A percentile compares a stretch with the other conserved stretches of the same genome.
Evolutionary conservation across 2,113 vertebrate genomes (phyloP).

Genomic region (Scomber colias): DNA sequence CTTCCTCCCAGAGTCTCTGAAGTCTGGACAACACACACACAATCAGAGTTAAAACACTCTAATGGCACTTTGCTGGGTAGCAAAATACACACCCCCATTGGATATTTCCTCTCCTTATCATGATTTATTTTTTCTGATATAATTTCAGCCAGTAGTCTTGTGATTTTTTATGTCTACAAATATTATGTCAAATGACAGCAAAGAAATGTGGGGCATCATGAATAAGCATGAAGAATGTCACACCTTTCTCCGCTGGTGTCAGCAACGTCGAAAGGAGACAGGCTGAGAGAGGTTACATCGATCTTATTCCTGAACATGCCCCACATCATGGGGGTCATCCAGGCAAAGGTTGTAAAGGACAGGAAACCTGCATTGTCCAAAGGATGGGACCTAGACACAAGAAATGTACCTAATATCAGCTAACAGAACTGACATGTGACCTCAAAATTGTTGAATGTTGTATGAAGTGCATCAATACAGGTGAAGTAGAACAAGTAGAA

Average conservation of each 20-base stretch:
- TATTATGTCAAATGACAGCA: background rate
- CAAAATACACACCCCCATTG: background rate
- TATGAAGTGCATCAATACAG: background rate
- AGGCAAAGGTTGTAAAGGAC: conserved; percentile 83
- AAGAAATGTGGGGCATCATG: background rate
- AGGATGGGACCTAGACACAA: conserved; percentile 75
- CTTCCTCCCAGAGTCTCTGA: conserved; percentile 82
- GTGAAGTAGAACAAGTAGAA: background rate
- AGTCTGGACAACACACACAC: conserved; percentile 69
- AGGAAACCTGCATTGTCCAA: conserved; percentile 85
- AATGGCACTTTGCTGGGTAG: background rate
- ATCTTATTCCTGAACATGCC: conserved; percentile 77
- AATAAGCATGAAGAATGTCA: background rate
- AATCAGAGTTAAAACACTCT: background rate
- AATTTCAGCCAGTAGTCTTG: background rate
- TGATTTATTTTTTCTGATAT: background rate
- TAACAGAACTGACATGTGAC: background rate
- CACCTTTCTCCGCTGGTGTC: conserved; percentile 83
- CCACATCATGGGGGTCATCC: conserved; percentile 86
- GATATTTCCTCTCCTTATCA: background rate
- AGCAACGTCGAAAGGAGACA: conserved; percentile 80
- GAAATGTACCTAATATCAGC: conserved; percentile 3
- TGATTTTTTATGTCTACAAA: background rate
- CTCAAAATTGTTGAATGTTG: background rate
- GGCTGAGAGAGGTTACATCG: conserved; percentile 64